Evolutionary conservation across 1,140 invertebrate genomes (phyloP).

Genomic region (Wasmannia auropunctata): DNA sequence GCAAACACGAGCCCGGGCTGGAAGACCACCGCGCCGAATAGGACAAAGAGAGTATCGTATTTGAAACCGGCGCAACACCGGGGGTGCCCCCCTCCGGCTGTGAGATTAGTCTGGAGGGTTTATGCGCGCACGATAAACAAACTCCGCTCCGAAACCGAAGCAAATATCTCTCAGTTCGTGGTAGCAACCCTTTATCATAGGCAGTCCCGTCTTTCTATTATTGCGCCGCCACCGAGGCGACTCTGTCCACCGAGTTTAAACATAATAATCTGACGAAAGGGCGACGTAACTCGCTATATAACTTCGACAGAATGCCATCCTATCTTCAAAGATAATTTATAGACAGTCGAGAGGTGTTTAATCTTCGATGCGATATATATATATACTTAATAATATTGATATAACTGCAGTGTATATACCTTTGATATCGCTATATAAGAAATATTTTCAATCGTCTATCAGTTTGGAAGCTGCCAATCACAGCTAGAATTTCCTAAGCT

Average conservation of each 20-base stretch:
- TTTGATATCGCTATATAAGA: neutral
- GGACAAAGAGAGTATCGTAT: constrained; percentile 18
- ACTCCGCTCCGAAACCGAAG: constrained; percentile 9
- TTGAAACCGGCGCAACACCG: constrained; percentile 12
- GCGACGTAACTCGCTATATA: neutral
- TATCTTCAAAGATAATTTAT: constrained; percentile 49
- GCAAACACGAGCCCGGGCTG: constrained; percentile 30
- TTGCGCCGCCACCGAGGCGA: too few species aligned
- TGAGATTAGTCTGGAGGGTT: constrained; percentile 57
- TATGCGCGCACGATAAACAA: constrained; percentile 37
- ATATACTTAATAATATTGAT: neutral
- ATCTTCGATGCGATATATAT: neutral
- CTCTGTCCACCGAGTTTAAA: neutral
- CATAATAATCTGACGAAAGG: neutral
- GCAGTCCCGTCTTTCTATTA: neutral
- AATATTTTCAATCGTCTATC: neutral
- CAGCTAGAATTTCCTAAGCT: neutral
- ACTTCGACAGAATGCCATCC: too few species aligned
- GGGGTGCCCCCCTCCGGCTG: neutral
- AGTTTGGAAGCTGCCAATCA: neutral
- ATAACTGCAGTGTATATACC: neutral
- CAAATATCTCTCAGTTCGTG: constrained; percentile 18
- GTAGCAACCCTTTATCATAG: constrained; percentile 36
- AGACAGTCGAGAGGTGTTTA: neutral
- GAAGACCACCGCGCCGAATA: constrained; percentile 4